Evolutionary conservation across 2,113 vertebrate genomes (phyloP), one percentile per base, ranked within the genome.

Genomic region (Amblyornis subalaris): DNA sequence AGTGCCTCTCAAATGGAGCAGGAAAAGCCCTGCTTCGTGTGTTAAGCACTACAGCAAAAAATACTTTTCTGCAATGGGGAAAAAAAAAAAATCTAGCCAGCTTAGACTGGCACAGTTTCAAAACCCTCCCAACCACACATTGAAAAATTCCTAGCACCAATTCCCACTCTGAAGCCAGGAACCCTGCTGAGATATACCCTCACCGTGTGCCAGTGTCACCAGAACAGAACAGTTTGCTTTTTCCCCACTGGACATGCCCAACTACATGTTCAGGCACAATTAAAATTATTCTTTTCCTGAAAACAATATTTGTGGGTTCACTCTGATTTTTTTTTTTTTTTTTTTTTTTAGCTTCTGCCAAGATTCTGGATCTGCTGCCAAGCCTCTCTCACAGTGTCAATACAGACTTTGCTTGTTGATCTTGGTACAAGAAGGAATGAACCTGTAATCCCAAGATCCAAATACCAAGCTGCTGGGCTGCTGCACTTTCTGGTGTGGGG

Each of bases 121-220:
- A 64, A 74, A 54, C 15, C 31, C 24, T 62, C 38, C 26, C 54
- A 76, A n/a, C 17, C 48, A 72, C 80, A 81, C 33, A 72, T 0
- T 0, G 48, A 77, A 31, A 82, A 77, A 36, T 42, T 57, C 21
- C 55, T 65, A 31, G 15, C 1, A 4, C 21, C 1, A 0, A 22
- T 44, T 73, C 58, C 28, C 22, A 64, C 21, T 69, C 44, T 21
- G 21, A 89, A 82, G 25, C 29, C 38, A 72, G 25, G 29, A 86
- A 45, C 25, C 1, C 1, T 16, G 25, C 53, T 58, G 79, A 74
- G 31, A 45, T 67, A 53, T 5, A 36, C 9, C 7, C 44, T 29
- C 6, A 51, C 13, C 5, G 4, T 42, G 28, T 62, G 26, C 33
- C 1, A 2, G 8, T 48, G 73, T 72, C 61, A 74, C 29, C 66